Base-by-base conservation (phyloP, 1,140 invertebrate genomes). In the Rhizoglyphus robini region DNA sequence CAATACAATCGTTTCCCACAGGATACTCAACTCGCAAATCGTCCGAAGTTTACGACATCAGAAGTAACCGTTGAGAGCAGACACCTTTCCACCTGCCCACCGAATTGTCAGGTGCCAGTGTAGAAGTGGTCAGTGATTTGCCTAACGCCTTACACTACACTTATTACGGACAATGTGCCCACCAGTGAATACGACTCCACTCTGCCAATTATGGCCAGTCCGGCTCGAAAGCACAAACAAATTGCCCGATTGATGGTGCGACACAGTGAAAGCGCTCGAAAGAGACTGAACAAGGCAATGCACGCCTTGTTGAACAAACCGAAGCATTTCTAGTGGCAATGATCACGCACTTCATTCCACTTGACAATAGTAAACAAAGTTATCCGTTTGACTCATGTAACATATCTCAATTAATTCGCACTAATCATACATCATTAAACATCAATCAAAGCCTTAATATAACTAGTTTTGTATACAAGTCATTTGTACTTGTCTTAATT, bases 161-260 rank as follows among this genome's bases (percentile, higher is more conserved):
- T 27, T 60, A 60, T 46, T 60, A 60, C 29, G 58, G 58, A 29
- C 58, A 60, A 46, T 60, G 3, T 60, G 20, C 36, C 8, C n/a
- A n/a, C 8, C 18, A 18, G 36, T 41, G 36, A 41, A 41, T 11
- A 41, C 8, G 36, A 11, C 8, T 8, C 18, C 36, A 18, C 18
- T 41, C 36, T 8, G 18, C 36, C 36, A 18, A n/a, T n/a, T n/a
- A n/a, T n/a, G n/a, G n/a, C n/a, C n/a, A 18, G 18, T 41, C 36
- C 36, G 18, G 8, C 36, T 11, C 36, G 36, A 11, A 8, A 41
- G 8, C 36, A 8, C 8, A 41, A 41, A 41, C 36, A 18, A 11
- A 41, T 41, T 41, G 36, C 36, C 8, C 36, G 36, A 41, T 41
- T 41, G 18, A 11, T 41, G 36, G 18, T 41, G 36, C 8, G 18